phyloP scores from a whole-genome alignment of 2,113 vertebrate genomes.

The Saguinus midas region DNA sequence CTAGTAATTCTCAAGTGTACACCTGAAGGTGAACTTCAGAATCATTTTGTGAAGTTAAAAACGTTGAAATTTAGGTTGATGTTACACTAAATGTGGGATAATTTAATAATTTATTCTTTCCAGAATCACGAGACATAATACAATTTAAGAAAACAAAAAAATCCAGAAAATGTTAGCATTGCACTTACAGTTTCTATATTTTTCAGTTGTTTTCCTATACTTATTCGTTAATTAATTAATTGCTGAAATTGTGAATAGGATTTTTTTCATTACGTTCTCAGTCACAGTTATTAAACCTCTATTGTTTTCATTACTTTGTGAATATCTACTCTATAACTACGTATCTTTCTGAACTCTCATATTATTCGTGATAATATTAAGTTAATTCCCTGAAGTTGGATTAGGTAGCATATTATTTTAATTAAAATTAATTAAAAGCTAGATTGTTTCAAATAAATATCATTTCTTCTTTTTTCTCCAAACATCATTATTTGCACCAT shows the following conservation, averaged over 20 bases:
- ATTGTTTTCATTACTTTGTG: background rate
- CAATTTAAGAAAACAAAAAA: background rate
- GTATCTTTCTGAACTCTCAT: background rate
- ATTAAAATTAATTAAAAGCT: background rate
- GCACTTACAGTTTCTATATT: background rate
- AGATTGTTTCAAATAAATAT: no score
- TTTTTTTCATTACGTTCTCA: no score
- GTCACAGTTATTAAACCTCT: background rate
- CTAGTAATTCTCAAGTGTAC: background rate
- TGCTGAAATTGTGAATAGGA: background rate
- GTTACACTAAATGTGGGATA: no score
- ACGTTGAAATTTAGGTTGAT: background rate
- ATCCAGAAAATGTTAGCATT: background rate
- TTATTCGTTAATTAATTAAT: background rate
- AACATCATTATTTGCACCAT: conserved; percentile 4
- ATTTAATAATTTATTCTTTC: background rate
- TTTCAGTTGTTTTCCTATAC: background rate
- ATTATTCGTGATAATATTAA: background rate
- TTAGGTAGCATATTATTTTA: background rate
- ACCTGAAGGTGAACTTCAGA: background rate
- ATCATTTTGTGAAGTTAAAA: background rate
- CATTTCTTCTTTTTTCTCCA: background rate
- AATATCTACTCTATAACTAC: background rate
- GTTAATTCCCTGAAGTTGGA: background rate
- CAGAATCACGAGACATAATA: background rate